Evolutionary conservation across 2,113 vertebrate genomes (phyloP), one percentile per base, ranked within the genome.

Genomic region (Hemichromis elongatus): DNA sequence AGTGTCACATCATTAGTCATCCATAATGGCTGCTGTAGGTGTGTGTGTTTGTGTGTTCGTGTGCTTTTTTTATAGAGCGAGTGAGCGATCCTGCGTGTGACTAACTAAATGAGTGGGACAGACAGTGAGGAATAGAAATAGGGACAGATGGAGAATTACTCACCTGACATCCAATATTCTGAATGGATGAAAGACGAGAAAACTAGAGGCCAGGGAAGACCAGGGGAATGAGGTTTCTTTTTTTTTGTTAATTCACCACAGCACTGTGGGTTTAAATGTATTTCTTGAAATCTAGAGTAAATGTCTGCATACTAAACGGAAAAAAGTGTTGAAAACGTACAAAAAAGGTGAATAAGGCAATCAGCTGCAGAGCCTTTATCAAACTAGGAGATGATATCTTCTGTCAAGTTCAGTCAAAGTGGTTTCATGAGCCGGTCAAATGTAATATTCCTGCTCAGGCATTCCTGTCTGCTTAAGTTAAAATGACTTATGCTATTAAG

Each of bases 1-100:
- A 10, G 28, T 75, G 47, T 83, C 56, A 56, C 66, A 78, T 83
- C 75, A 86, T 86, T 78, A 88, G 55, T 53, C 75, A 84, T 87
- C 68, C 77, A 63, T 82, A 78, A 79, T 82, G 30, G 28, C 59
- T 21, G 19, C 19, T 37, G 61, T 66, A 63, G 33, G 50, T 79
- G 53, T 83, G 63, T 68, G 68, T 54, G 52, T 61, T 59, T 16
- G 52, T 42, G 21, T 78, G 35, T 40, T 42, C 7, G 14, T 42
- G 2, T 6, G n/a, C 61, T 5, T 68, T 73, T 55, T 73, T 73
- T 73, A 73, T 4, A 50, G 26, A 30, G 45, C 6, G 16, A 42
- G 33, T 89, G 59, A 79, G 42, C 66, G 14, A 30, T 50, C 47
- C 21, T 75, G 57, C 77, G 57, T 77, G 57, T 63, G 77, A 77